phyloP scores from a whole-genome alignment of 2,113 vertebrate genomes.

The Crotalus viridis region DNA sequence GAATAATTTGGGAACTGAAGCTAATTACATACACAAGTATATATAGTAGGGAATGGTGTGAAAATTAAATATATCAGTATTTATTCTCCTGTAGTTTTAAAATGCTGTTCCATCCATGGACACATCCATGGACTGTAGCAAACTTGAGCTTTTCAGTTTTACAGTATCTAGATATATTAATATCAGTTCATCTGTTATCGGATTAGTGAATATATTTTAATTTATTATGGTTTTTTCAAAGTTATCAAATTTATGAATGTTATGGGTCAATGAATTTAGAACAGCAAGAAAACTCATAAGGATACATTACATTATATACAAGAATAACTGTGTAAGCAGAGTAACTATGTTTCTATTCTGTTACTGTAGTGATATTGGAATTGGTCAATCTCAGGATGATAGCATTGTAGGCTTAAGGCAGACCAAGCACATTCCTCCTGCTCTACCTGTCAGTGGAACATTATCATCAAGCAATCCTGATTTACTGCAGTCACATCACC shows the following conservation, averaged over 20 bases:
- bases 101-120: neutral
- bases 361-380: slow-evolving; percentile 85
- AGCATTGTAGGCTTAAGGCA: slow-evolving; percentile 96
- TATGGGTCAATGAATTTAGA: neutral
- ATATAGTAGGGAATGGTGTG: neutral
- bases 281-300: neutral
- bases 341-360: slow-evolving; percentile 1
- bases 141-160: neutral
- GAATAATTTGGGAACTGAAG: neutral
- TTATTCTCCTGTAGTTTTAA: slow-evolving; percentile 4
- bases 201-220: neutral
- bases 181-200: neutral
- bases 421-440: slow-evolving; percentile 90
- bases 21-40: neutral
- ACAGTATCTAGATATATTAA: neutral
- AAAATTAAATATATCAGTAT: neutral
- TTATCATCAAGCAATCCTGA: slow-evolving; percentile 96
- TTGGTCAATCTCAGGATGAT: slow-evolving; percentile 97
- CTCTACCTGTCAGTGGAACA: slow-evolving; percentile 91
- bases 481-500: slow-evolving; percentile 93
- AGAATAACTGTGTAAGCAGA: neutral
- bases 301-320: neutral
- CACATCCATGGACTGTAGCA: neutral
- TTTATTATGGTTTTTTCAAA: neutral
- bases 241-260: neutral